Conservation (phyloP, 2,888 invertebrate genomes). For the Idaea aversata region DNA sequence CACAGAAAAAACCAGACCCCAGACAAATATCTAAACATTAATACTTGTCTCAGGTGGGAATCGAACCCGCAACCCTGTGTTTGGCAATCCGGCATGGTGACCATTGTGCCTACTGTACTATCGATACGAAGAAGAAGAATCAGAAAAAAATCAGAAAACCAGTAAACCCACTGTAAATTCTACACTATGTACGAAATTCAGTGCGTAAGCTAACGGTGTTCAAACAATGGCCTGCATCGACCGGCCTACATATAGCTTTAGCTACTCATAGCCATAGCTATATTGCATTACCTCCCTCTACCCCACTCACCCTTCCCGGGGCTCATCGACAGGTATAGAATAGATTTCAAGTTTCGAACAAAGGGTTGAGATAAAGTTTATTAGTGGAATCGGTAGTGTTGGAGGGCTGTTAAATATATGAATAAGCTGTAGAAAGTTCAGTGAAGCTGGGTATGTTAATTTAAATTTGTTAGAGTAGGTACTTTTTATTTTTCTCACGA, state of each 20-base stretch:
- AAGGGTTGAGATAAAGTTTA: conserved; percentile 5
- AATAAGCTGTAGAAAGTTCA: not conserved
- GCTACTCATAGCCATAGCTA: conserved; percentile 2
- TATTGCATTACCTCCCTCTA: conserved; percentile 29
- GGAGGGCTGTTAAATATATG: not conserved
- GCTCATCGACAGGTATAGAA: conserved; percentile 15
- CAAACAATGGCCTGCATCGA: conserved; percentile 60
- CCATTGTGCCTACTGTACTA: no score
- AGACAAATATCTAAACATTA: no score
- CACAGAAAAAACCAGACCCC: no score
- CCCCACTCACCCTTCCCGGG: conserved; percentile 24
- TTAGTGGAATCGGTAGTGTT: not conserved
- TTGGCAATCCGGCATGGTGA: no score
- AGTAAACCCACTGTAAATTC: not conserved
- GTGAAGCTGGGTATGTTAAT: not conserved
- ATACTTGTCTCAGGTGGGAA: no score
- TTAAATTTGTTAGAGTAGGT: not conserved
- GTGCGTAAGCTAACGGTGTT: conserved; percentile 20
- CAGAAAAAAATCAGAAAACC: not conserved
- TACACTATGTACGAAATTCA: not conserved
- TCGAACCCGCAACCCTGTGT: no score
- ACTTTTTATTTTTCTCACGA: not conserved
- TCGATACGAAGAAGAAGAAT: no score
- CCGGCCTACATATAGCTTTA: conserved; percentile 29
- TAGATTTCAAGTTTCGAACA: conserved; percentile 12